Percentiles rank a stretch among this genome's conserved stretches.
These are phyloP conservation scores for Caiman crocodilus DNA, from an alignment of 2,797 vertebrate genomes.

Conservation along the genomic window DNA sequence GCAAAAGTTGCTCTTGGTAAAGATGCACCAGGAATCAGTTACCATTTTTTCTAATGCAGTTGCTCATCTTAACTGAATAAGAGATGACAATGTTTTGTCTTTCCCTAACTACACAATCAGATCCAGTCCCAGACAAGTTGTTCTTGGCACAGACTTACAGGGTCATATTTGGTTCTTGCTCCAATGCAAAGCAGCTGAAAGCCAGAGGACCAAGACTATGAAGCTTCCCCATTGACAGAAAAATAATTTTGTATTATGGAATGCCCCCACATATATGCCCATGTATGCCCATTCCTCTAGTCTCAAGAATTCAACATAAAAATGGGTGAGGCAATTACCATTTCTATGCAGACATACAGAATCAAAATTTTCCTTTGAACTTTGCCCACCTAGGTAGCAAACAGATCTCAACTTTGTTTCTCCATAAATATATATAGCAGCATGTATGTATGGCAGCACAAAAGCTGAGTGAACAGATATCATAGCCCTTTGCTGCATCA, in stretches of 20 bases:
- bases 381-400: background rate
- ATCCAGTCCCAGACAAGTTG: background rate
- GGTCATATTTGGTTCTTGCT: background rate
- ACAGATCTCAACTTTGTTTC: too few species aligned
- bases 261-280: too few species aligned
- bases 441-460: too few species aligned
- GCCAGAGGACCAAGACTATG: background rate
- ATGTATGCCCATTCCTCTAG: background rate
- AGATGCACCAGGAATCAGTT: constrained; percentile 60
- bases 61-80: background rate
- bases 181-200: background rate
- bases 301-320: background rate
- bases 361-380: background rate
- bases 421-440: too few species aligned
- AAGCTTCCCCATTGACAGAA: background rate
- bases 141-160: background rate
- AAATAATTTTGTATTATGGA: background rate
- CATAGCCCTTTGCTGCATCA: too few species aligned
- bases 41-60: background rate
- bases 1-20: background rate
- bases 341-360: background rate
- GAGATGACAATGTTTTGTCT: background rate
- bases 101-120: background rate
- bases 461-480: too few species aligned
- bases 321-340: background rate